Conservation (phyloP, 1,140 invertebrate species). For the Calliopsis andreniformis region DNA sequence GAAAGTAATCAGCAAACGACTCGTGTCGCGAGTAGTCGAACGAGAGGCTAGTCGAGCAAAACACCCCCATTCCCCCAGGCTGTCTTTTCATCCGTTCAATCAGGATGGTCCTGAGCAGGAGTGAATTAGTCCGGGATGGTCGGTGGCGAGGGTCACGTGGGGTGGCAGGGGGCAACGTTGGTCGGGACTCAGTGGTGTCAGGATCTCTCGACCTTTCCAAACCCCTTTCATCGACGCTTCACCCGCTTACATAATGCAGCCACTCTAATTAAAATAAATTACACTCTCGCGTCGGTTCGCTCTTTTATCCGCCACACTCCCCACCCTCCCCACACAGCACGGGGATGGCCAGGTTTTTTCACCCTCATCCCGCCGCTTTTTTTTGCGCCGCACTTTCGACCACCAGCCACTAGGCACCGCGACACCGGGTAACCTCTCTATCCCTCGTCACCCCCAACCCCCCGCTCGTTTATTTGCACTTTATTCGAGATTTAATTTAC, state of each 20-base stretch:
- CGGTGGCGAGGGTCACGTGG: conserved; percentile 59
- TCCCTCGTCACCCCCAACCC: conserved; percentile 30
- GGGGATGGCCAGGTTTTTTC: conserved; percentile 13
- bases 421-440: conserved; percentile 49
- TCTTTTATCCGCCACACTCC: conserved; percentile 66
- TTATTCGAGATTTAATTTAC: conserved; percentile 82
- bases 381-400: conserved; percentile 72
- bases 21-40: not conserved
- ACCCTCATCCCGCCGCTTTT: conserved; percentile 43
- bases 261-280: conserved; percentile 82
- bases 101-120: conserved; percentile 51
- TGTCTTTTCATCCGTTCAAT: conserved; percentile 46
- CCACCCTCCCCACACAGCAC: too few relatives aligned
- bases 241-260: conserved; percentile 80
- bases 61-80: not conserved
- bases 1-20: conserved; percentile 15
- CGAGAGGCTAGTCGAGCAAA: not conserved
- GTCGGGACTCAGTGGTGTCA: conserved; percentile 58
- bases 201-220: conserved; percentile 75
- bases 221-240: conserved; percentile 76
- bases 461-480: conserved; percentile 72
- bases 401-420: conserved; percentile 57
- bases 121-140: conserved; percentile 79
- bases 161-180: conserved; percentile 42
- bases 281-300: conserved; percentile 67